These are phyloP conservation scores for Elegia similella DNA, from an alignment of 2,888 invertebrate species.

Conservation along the genomic window DNA sequence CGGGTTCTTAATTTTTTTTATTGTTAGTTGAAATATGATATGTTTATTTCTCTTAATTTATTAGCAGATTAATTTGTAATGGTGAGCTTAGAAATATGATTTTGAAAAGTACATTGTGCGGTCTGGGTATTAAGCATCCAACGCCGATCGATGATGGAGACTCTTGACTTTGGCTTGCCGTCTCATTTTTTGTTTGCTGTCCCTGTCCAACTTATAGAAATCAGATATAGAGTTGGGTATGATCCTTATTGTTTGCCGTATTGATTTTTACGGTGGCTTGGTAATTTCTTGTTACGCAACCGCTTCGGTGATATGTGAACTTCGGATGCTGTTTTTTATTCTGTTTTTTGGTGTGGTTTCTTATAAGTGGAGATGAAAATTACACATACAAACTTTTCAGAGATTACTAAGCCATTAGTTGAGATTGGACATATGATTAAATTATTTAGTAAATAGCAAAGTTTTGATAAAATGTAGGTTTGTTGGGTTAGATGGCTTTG, in stretches of 20 bases:
- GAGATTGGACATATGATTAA: too few species aligned
- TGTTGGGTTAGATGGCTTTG: too few species aligned
- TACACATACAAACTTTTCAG: too few species aligned
- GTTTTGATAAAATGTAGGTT: too few species aligned
- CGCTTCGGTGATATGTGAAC: slow-evolving; percentile 30
- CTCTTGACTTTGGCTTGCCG: slow-evolving; percentile 71
- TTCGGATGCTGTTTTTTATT: slow-evolving; percentile 19
- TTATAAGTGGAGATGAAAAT: too few species aligned
- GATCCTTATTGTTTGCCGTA: slow-evolving; percentile 70
- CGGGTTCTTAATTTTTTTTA: slow-evolving; percentile 24
- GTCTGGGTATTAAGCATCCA: slow-evolving; percentile 38
- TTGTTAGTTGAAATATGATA: slow-evolving; percentile 56
- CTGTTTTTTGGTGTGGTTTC: neutral
- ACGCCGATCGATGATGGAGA: slow-evolving; percentile 73
- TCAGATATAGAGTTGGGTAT: slow-evolving; percentile 53
- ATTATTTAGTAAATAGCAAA: too few species aligned
- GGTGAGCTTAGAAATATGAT: slow-evolving; percentile 30
- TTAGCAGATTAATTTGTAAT: slow-evolving; percentile 41
- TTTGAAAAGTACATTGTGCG: slow-evolving; percentile 31
- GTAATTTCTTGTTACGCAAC: slow-evolving; percentile 40
- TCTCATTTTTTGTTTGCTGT: slow-evolving; percentile 61
- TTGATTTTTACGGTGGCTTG: slow-evolving; percentile 68
- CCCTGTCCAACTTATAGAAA: slow-evolving; percentile 61
- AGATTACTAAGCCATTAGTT: too few species aligned
- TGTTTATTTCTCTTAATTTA: slow-evolving; percentile 30